A percentile compares a stretch with the other conserved stretches of the same genome.
Conservation (phyloP, 2,888 invertebrate species). For the Platynereis dumerilii region DNA sequence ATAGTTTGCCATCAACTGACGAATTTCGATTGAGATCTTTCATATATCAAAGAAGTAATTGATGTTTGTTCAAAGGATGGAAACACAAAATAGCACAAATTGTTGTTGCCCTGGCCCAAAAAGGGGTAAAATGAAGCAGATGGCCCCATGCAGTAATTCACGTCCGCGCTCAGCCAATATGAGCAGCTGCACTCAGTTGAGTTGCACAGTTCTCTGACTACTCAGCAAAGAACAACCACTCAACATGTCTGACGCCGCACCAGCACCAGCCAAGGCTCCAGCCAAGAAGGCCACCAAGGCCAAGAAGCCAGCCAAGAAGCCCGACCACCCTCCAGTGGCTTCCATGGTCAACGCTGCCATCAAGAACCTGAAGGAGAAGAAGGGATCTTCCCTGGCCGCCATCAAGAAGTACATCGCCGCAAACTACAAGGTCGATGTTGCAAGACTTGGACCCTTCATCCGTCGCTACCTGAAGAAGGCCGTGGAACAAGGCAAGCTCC, state of each 20-base stretch:
- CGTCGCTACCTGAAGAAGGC: slow-evolving; percentile 70
- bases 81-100: too few species aligned
- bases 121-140: too few species aligned
- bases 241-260: slow-evolving; percentile 19
- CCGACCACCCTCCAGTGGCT: slow-evolving; percentile 66
- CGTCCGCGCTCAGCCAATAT: too few species aligned
- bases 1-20: too few species aligned
- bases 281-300: slow-evolving; percentile 16
- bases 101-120: too few species aligned
- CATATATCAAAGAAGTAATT: too few species aligned
- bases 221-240: not conserved
- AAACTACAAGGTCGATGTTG: slow-evolving; percentile 70
- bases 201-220: not conserved
- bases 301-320: slow-evolving; percentile 17
- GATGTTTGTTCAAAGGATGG: too few species aligned
- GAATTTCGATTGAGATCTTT: too few species aligned
- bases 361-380: slow-evolving; percentile 61
- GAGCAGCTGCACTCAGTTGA: too few species aligned
- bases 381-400: slow-evolving; percentile 69
- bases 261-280: slow-evolving; percentile 8
- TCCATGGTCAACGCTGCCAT: slow-evolving; percentile 70
- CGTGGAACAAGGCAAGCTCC: slow-evolving; percentile 64
- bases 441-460: slow-evolving; percentile 70
- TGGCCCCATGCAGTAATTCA: too few species aligned
- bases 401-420: slow-evolving; percentile 73